phyloP scores from a whole-genome alignment of 2,888 invertebrate genomes.

The Tachina lurida region DNA sequence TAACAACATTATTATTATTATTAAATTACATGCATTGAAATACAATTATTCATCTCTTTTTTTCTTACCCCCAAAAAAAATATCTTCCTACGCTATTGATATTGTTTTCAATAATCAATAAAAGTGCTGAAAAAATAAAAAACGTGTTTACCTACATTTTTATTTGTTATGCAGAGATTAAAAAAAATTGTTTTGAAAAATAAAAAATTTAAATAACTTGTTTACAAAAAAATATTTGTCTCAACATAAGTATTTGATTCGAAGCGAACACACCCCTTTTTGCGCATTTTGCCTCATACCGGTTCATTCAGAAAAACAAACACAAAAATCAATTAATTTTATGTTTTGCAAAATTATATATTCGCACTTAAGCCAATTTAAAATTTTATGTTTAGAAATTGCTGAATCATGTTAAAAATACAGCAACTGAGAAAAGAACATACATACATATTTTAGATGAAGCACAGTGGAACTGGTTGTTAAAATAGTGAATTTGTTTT shows the following conservation, averaged over 20 bases:
- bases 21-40: too few relatives aligned
- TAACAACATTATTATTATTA: too few relatives aligned
- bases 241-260: not conserved
- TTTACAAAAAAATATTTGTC: slow-evolving; percentile 18
- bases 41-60: too few relatives aligned
- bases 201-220: slow-evolving; percentile 23
- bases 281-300: slow-evolving; percentile 1
- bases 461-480: not conserved
- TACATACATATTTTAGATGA: not conserved
- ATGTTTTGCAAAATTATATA: slow-evolving; percentile 14
- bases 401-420: not conserved
- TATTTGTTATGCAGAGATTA: slow-evolving; percentile 20
- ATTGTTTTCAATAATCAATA: not conserved
- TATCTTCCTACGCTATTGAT: not conserved
- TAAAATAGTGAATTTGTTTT: too few relatives aligned
- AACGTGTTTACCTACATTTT: slow-evolving; percentile 1
- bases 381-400: not conserved
- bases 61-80: not conserved
- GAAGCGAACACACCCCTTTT: slow-evolving; percentile 49
- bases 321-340: not conserved
- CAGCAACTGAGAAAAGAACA: not conserved
- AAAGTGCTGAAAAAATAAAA: not conserved
- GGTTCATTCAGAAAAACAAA: not conserved
- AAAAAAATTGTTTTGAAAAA: slow-evolving; percentile 29
- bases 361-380: not conserved